Evolutionary conservation across 2,797 vertebrate species (phyloP).

Genomic region (Microhierax caerulescens): DNA sequence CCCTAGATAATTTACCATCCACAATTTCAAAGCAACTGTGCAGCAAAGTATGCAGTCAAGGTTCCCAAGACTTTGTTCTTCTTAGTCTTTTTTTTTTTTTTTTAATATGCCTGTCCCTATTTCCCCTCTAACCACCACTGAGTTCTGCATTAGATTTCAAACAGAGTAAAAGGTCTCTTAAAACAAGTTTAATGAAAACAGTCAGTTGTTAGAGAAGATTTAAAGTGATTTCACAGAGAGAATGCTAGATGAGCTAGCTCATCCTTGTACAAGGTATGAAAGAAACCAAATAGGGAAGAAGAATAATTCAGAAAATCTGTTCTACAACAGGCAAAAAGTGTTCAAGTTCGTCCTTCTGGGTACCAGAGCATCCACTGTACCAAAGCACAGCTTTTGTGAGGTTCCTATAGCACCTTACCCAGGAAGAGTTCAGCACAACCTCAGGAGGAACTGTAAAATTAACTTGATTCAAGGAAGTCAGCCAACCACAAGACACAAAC

Average conservation of each 20-base stretch:
- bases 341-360: neutral
- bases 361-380: neutral
- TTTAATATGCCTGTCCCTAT: neutral
- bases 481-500: neutral
- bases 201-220: neutral
- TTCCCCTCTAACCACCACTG: neutral
- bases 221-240: neutral
- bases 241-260: neutral
- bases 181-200: neutral
- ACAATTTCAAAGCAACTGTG: neutral
- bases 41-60: neutral
- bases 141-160: neutral
- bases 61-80: neutral
- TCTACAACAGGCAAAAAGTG: neutral
- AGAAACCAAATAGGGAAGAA: neutral
- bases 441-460: neutral
- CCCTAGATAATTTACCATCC: neutral
- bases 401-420: neutral
- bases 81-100: neutral
- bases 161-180: neutral
- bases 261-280: neutral
- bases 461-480: neutral
- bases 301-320: neutral
- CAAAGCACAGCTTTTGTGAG: neutral
- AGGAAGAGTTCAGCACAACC: neutral